These are phyloP conservation scores for Hippopotamus amphibius DNA, from an alignment of 2,113 vertebrate species.

Conservation along the genomic window DNA sequence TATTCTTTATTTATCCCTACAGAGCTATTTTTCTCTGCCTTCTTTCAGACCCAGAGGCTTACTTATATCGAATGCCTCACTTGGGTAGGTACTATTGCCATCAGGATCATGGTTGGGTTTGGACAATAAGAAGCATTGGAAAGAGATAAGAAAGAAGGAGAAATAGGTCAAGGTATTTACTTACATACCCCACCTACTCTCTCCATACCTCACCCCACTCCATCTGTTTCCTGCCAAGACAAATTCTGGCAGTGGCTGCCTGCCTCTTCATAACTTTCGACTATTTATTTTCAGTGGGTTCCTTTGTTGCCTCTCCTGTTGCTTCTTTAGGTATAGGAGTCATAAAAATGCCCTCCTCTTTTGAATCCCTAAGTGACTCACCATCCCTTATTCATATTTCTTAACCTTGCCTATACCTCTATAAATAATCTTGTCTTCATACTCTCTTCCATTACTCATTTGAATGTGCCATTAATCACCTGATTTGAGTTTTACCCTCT, in stretches of 20 bases:
- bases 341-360: background rate
- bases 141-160: background rate
- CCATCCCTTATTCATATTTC: background rate
- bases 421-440: background rate
- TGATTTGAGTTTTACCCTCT: background rate
- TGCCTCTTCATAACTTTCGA: background rate
- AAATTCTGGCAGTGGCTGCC: background rate
- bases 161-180: background rate
- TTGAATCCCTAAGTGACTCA: background rate
- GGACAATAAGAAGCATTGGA: background rate
- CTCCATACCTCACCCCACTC: background rate
- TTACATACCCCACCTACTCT: background rate
- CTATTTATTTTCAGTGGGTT: background rate
- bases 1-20: background rate
- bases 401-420: background rate
- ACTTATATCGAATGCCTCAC: background rate
- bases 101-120: background rate
- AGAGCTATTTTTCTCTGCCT: background rate
- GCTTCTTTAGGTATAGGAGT: background rate
- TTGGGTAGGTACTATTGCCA: background rate
- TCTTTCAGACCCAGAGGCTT: background rate
- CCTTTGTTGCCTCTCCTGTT: background rate
- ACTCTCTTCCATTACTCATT: background rate
- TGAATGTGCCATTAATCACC: background rate
- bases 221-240: background rate